Evolutionary conservation across 2,113 vertebrate genomes (phyloP), one percentile per base, ranked within the genome.

Genomic region (Rhinoptilus africanus): DNA sequence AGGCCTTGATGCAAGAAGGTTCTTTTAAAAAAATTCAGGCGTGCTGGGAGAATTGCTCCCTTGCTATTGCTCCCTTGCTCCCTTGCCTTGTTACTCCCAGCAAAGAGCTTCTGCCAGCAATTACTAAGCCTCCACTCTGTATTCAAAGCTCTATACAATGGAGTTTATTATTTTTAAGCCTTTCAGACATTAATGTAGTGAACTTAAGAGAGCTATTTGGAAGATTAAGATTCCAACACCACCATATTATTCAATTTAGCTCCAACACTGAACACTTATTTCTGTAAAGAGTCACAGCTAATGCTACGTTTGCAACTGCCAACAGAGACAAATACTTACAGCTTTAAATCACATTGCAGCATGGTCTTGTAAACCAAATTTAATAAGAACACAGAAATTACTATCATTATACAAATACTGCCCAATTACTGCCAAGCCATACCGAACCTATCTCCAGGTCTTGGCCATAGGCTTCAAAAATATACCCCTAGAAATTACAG

Each of bases 191-290:
- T 67, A 94, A 4, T 79, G 50, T 22, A 87, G 84, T 2, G 6
- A 96, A 91, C 71, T 95, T 96, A 92, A 85, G 77, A 69, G 84
- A 39, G 51, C 92, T 66, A 71, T 94, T 95, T 94, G 81, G 84
- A 97, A 96, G 91, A 97, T 94, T 96, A 83, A 95, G 93, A 93
- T 47, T 69, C 4, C 9, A 95, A 92, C 78, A 96, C 89, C 54
- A 96, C 63, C 81, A 59, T 59, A 97, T 97, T 97, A 95, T 95
- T 95, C 95, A 97, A 96, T 96, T 97, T 96, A 91, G 63, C 80
- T 96, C 74, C 85, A 92, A 73, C 63, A 41, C 59, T 24, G 54
- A 91, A 34, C 81, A 48, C 51, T 91, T 92, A 83, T 93, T 97
- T 94, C 74, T 83, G 71, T 57, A 73, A 89, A 73, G 84, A 82